Conservation (phyloP, 2,113 vertebrate species). For the Setophaga petechia region DNA sequence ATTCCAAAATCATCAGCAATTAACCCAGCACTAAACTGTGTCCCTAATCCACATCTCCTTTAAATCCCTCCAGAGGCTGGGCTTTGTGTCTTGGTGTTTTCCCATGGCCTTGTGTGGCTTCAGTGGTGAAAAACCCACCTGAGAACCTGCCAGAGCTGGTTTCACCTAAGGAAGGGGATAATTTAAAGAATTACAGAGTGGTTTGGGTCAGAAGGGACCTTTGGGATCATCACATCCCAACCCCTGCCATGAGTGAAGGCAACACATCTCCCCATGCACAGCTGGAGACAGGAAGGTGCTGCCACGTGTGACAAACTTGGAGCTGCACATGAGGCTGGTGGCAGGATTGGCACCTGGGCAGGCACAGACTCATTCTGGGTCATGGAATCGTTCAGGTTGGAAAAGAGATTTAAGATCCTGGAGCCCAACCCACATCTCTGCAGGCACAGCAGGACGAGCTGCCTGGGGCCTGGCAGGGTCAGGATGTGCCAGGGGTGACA, state of each 20-base stretch:
- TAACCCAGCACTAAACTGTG: not conserved
- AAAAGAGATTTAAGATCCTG: not conserved
- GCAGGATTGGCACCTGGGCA: not conserved
- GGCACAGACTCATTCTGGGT: not conserved
- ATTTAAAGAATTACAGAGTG: not conserved
- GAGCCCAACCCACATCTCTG: not conserved
- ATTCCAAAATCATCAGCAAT: not conserved
- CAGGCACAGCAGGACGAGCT: not conserved
- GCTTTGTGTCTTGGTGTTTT: not conserved
- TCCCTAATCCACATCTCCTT: not conserved
- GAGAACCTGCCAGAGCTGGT: not conserved
- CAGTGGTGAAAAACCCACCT: not conserved
- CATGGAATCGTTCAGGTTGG: not conserved
- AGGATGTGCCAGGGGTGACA: not conserved
- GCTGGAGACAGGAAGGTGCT: not conserved
- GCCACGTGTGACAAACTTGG: not conserved
- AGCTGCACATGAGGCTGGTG: not conserved
- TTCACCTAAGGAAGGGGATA: fast-evolving
- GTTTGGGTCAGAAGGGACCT: not conserved
- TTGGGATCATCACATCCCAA: not conserved
- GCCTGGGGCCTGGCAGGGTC: not conserved
- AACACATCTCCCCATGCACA: not conserved
- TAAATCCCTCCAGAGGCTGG: not conserved
- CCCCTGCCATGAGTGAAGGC: not conserved
- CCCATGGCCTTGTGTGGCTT: not conserved